phyloP scores from a whole-genome alignment of 2,888 invertebrate genomes.

The Xestoiulus laeticollis region DNA sequence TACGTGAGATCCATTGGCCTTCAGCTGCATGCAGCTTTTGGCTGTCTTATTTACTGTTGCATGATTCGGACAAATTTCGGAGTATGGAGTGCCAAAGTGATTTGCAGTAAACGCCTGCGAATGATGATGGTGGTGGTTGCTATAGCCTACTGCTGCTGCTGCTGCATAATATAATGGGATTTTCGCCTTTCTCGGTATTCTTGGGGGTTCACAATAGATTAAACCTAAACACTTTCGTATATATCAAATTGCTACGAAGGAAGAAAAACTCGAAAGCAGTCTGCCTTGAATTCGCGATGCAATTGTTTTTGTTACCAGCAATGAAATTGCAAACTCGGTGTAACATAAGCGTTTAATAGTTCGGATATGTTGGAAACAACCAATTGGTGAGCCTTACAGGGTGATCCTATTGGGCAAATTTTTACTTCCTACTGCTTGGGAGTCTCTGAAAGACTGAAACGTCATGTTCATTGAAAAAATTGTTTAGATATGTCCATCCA shows the following conservation, averaged over 20 bases:
- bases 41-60: constrained; percentile 16
- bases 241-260: background rate
- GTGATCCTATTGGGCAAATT: background rate
- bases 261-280: background rate
- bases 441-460: too few species aligned
- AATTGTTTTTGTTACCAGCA: background rate
- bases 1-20: background rate
- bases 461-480: too few species aligned
- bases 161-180: constrained; percentile 34
- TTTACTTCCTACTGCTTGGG: too few species aligned
- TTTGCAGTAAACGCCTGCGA: constrained; percentile 4
- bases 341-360: background rate
- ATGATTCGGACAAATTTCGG: background rate
- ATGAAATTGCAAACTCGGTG: constrained; percentile 4
- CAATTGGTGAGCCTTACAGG: background rate
- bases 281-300: background rate
- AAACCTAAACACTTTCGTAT: constrained; percentile 35
- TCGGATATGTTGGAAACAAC: background rate
- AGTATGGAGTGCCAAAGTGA: background rate
- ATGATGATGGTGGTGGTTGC: background rate
- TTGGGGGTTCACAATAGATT: constrained; percentile 15
- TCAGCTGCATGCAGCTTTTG: background rate
- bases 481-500: too few species aligned
- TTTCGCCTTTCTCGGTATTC: constrained; percentile 31
- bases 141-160: too few species aligned